A percentile compares a stretch with the other conserved stretches of the same genome.
phyloP scores from a whole-genome alignment of 1,140 invertebrate species.

The Phymastichus coffea region DNA sequence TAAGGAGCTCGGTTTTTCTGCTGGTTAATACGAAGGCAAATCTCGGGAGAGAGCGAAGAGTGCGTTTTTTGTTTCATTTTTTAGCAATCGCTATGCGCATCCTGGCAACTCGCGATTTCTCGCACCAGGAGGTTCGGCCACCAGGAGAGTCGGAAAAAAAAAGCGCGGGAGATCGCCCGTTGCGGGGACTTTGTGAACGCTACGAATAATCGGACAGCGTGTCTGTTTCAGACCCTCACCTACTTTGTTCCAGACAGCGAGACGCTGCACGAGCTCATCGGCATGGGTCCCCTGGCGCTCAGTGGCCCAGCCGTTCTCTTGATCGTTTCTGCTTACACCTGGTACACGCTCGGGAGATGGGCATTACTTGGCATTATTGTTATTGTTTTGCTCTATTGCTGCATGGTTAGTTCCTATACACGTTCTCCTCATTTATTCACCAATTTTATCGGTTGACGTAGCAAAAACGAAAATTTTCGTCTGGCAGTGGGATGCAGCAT shows the following conservation, averaged over 20 bases:
- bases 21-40: no score
- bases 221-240: slow-evolving; percentile 35
- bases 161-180: no score
- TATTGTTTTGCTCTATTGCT: background rate
- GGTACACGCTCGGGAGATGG: background rate
- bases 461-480: no score
- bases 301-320: slow-evolving; percentile 31
- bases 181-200: no score
- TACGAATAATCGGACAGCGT: background rate
- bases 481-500: no score
- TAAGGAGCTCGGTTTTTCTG: no score
- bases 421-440: background rate
- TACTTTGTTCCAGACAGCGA: slow-evolving; percentile 37
- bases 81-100: no score
- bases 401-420: background rate
- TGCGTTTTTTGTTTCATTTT: no score
- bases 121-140: no score
- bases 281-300: slow-evolving; percentile 31
- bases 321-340: background rate
- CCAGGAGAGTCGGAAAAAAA: no score
- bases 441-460: background rate
- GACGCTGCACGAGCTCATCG: slow-evolving; percentile 34
- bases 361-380: background rate
- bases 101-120: no score
- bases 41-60: no score